Evolutionary conservation across 2,797 vertebrate species (phyloP), one percentile per base, ranked within the genome.

Genomic region (Anguilla megastoma): DNA sequence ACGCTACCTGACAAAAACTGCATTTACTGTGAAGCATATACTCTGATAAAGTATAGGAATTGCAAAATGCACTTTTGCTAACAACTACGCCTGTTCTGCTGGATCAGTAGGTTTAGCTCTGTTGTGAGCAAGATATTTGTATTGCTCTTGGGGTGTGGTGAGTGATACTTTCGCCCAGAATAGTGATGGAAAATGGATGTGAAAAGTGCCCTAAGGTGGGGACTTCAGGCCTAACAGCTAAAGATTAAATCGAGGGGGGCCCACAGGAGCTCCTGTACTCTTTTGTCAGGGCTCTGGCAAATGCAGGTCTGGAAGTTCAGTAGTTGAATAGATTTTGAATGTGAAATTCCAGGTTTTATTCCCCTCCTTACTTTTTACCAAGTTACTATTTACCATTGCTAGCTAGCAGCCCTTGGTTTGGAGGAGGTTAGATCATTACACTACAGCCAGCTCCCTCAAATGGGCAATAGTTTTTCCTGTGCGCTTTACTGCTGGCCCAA

Each of bases 111-210:
- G 79, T n/a, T 82, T 50, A 24, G 4, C 79, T 10, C 41, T 45
- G 24, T 10, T 8, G 79, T 82, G 0, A 80, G 36, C 36, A 2
- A 74, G 27, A 36, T 74, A 21, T 21, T 80, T 80, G 16, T 24
- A 80, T 45, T 82, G 41, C 79, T 82, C 21, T 50, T 82, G 33
- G 36, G 41, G 76, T 76, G 71, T 76, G 71, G 71, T 76, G 30
- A 21, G 71, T 76, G 30, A 21, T 36, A 69, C 63, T 27, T 4
- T 36, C 30, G 41, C 21, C 16, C 45, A 50, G 79, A 45, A 82
- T 6, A n/a, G 45, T n/a, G 41, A 82, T 50, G 18, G 9, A 12
- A 48, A 50, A 82, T 3, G 45, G 45, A 50, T 48, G 45, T 50
- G 79, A 50, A 82, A 82, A 82, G 79, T 9, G 5, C 45, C 14